Evolutionary conservation across 2,797 vertebrate genomes (phyloP), one percentile per base, ranked within the genome.

Genomic region (Esox masquinongy): DNA sequence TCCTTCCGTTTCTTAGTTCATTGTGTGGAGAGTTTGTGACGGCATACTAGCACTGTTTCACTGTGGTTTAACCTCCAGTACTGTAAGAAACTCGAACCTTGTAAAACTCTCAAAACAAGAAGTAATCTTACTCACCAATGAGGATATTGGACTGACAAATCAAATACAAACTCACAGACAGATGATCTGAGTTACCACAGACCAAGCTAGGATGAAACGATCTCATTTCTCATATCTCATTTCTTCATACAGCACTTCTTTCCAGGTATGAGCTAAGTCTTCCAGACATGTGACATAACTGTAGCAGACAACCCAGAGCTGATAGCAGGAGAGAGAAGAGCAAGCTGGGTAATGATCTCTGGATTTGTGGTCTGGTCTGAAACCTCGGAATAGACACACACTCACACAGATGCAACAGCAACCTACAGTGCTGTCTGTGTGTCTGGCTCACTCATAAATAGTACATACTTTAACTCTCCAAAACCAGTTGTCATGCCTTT

Each of bases 241-340:
- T 31, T 72, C 16, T 56, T 8, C 49, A 29, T 15, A 34, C 11
- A 53, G 29, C 26, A 22, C 26, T 34, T 17, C 16, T 17, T 26
- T 56, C 49, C 26, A 19, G 50, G 26, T 43, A 16, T 72, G 70
- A 53, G 56, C 49, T 72, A 72, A 72, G 70, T 53, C 26, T 72
- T 16, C 26, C 49, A 56, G 70, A 72, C 70, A 72, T 72, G 70
- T 72, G 70, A 72, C 26, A 72, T 72, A 72, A 72, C 70, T 47
- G 4, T 51, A 34, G 69, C 69, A 29, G 69, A 71, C 69, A 71
- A 47, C 11, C 69, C 49, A 39, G 15, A 71, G 69, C 43, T 8
- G 24, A 71, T 29, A 50, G 69, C 69, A 51, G 22, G 50, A 15
- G 69, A 71, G 69, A 51, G 43, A 26, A 53, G 50, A 24, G 70